Conservation (phyloP, 2,888 invertebrate genomes). For the Lydus trimaculatus region DNA sequence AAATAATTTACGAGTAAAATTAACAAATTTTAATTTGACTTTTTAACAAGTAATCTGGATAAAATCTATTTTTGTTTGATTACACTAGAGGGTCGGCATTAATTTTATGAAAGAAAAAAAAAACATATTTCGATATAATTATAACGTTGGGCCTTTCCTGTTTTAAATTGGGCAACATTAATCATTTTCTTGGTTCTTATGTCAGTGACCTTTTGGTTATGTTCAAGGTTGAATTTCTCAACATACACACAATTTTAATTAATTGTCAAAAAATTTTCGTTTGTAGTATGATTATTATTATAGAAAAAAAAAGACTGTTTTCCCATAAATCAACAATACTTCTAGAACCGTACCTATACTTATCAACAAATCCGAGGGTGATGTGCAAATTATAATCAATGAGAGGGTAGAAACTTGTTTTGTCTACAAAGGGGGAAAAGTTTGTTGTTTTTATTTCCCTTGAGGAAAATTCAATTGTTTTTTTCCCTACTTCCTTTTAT, state of each 20-base stretch:
- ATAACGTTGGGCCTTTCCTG: constrained; percentile 42
- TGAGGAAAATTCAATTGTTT: background rate
- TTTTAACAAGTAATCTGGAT: background rate
- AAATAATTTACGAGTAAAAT: background rate
- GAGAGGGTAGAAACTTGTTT: background rate
- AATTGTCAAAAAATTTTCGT: background rate
- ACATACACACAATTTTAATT: background rate
- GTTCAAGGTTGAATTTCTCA: constrained; percentile 42
- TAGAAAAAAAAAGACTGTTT: background rate
- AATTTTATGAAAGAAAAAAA: constrained; percentile 14
- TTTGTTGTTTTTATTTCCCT: constrained; percentile 1
- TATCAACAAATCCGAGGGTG: background rate
- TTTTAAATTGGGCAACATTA: constrained; percentile 49
- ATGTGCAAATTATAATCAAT: background rate
- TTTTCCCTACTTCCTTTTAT: background rate
- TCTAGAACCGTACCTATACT: background rate
- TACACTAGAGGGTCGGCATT: background rate
- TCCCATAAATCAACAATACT: background rate
- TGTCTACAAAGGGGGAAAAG: background rate
- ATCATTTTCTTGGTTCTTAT: constrained; percentile 41
- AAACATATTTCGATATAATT: constrained; percentile 38
- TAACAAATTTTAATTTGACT: background rate
- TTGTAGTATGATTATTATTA: no score
- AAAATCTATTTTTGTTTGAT: constrained; percentile 2
- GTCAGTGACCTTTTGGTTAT: constrained; percentile 41